Percentiles rank a stretch among this genome's conserved stretches.
Conservation (phyloP, 2,113 vertebrate genomes). For the Enhydra lutris region DNA sequence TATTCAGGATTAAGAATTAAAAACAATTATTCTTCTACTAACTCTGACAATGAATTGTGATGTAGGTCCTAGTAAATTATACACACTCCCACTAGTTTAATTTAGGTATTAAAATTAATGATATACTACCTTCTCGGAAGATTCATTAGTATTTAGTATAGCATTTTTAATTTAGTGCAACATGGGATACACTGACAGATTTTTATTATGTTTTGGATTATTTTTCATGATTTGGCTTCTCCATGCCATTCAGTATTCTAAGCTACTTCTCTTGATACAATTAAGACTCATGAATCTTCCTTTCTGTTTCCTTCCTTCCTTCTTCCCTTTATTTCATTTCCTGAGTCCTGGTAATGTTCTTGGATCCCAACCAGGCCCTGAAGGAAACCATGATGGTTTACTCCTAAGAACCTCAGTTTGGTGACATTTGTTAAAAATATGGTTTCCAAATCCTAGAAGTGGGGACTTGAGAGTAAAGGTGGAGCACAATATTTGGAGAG, state of each 20-base stretch:
- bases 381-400: not conserved
- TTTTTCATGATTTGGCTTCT: not conserved
- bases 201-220: not conserved
- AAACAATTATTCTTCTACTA: not conserved
- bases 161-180: not conserved
- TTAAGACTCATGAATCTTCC: slow-evolving; percentile 16
- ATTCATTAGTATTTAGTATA: not conserved
- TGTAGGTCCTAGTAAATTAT: not conserved
- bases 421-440: not conserved
- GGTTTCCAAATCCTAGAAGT: not conserved
- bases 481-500: not conserved
- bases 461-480: not conserved
- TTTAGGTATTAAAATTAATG: not conserved
- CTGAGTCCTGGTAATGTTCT: not conserved
- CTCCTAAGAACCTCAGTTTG: not conserved
- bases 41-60: not conserved
- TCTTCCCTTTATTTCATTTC: not conserved
- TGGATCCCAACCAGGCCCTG: not conserved
- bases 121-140: not conserved
- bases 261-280: not conserved
- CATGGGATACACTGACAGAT: not conserved
- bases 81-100: slow-evolving; percentile 1
- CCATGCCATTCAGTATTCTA: not conserved
- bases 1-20: slow-evolving; percentile 26
- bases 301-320: not conserved